Percentiles rank a stretch among this genome's conserved stretches.
Conservation (phyloP, 2,113 vertebrate genomes). For the Lasiurus cinereus region DNA sequence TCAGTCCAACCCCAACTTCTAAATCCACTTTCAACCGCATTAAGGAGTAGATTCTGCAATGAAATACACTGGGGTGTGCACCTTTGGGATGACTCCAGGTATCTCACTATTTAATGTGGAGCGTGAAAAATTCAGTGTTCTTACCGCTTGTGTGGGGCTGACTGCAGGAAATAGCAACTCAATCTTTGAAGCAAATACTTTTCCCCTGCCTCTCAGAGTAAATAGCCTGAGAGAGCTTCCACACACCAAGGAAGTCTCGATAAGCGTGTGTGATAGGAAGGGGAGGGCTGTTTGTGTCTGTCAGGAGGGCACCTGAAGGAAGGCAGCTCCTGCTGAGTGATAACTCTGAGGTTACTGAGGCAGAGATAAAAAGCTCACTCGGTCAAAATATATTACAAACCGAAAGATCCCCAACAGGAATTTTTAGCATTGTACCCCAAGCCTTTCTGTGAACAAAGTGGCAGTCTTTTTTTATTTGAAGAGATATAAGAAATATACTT, state of each 20-base stretch:
- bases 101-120: background rate
- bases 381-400: conserved; percentile 59
- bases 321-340: conserved; percentile 68
- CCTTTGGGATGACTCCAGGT: background rate
- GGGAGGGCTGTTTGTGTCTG: conserved; percentile 54
- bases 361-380: conserved; percentile 67
- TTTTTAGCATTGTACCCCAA: conserved; percentile 43
- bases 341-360: conserved; percentile 67
- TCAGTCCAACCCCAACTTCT: conserved; percentile 11
- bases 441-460: conserved; percentile 64
- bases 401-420: background rate
- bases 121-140: background rate
- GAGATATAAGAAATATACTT: background rate
- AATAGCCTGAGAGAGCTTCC: conserved; percentile 70
- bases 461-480: conserved; percentile 11
- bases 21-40: conserved; percentile 35
- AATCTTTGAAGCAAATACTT: conserved; percentile 65
- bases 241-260: conserved; percentile 70
- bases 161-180: conserved; percentile 71
- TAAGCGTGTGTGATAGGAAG: conserved; percentile 65
- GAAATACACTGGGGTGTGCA: background rate
- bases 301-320: conserved; percentile 73
- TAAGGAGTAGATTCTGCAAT: background rate
- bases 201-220: conserved; percentile 64
- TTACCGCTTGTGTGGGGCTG: conserved; percentile 19